These are phyloP conservation scores for Synanthedon myopaeformis DNA, from an alignment of 2,888 invertebrate species.

Conservation along the genomic window DNA sequence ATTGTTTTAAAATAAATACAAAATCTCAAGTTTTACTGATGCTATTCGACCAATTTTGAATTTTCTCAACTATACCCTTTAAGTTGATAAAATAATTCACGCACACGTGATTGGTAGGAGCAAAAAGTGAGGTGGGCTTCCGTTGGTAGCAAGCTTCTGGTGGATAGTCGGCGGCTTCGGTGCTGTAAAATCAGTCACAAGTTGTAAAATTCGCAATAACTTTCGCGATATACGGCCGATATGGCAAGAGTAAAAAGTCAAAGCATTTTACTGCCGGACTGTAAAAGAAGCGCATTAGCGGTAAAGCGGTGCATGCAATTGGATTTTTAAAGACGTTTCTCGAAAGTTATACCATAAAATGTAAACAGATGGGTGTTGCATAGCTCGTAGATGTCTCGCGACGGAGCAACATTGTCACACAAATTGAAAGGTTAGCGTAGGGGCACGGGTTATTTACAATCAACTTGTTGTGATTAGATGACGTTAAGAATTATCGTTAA, in stretches of 20 bases:
- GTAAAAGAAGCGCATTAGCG: conserved; percentile 53
- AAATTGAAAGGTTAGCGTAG: too few species aligned
- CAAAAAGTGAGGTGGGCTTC: not conserved
- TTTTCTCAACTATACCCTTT: too few species aligned
- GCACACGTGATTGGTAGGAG: not conserved
- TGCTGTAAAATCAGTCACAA: conserved; percentile 64
- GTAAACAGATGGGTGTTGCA: conserved; percentile 9
- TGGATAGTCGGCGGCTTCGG: conserved; percentile 42
- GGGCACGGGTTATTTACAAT: too few species aligned
- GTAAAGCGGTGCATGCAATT: conserved; percentile 29
- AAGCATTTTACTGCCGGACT: conserved; percentile 49
- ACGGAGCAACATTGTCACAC: not conserved
- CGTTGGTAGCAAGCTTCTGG: not conserved
- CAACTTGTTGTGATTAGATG: too few species aligned
- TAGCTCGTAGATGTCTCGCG: not conserved
- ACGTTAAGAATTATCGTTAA: too few species aligned
- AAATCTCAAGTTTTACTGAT: too few species aligned
- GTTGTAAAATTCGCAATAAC: conserved; percentile 56
- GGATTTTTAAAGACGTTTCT: conserved; percentile 34
- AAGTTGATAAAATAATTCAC: too few species aligned
- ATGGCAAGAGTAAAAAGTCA: conserved; percentile 29
- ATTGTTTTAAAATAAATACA: too few species aligned
- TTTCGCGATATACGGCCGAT: conserved; percentile 53
- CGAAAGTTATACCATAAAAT: conserved; percentile 30
- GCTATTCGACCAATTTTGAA: too few species aligned